These are phyloP conservation scores for Syngnathus rostellatus DNA, from an alignment of 2,797 vertebrate genomes.

Conservation along the genomic window DNA sequence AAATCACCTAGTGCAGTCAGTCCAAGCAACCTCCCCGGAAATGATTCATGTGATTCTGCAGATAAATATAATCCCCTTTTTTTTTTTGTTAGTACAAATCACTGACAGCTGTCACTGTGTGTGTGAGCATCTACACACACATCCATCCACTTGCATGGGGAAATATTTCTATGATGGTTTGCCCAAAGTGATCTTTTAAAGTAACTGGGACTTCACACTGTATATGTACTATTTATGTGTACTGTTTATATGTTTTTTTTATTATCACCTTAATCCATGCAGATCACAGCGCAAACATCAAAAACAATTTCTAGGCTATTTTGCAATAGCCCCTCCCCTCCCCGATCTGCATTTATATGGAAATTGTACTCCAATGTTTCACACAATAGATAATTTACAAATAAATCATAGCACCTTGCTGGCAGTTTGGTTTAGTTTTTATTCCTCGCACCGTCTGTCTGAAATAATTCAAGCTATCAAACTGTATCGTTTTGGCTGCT, in stretches of 20 bases:
- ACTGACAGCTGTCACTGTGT: slow-evolving; percentile 3
- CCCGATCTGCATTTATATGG: slow-evolving; percentile 26
- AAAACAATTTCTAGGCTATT: slow-evolving; percentile 14
- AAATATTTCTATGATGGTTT: slow-evolving; percentile 13
- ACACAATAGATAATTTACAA: slow-evolving; percentile 34
- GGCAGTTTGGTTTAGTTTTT: neutral
- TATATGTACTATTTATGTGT: neutral
- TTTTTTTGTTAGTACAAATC: neutral
- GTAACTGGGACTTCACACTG: too few relatives aligned
- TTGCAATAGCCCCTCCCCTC: too few relatives aligned
- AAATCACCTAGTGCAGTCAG: neutral
- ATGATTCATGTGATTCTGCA: neutral
- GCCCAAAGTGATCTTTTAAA: neutral
- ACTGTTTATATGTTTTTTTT: slow-evolving; percentile 24
- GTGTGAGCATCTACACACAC: slow-evolving; percentile 11
- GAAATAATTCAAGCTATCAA: neutral
- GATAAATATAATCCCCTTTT: neutral
- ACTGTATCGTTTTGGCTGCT: neutral
- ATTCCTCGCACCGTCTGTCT: neutral
- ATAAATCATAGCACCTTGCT: slow-evolving; percentile 10
- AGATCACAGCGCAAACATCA: slow-evolving; percentile 14
- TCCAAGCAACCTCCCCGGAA: neutral
- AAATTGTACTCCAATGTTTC: slow-evolving; percentile 31
- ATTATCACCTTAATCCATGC: slow-evolving; percentile 21
- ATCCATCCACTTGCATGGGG: slow-evolving; percentile 13